phyloP scores from a whole-genome alignment of 1,140 invertebrate genomes.

The Heliconius congener region DNA sequence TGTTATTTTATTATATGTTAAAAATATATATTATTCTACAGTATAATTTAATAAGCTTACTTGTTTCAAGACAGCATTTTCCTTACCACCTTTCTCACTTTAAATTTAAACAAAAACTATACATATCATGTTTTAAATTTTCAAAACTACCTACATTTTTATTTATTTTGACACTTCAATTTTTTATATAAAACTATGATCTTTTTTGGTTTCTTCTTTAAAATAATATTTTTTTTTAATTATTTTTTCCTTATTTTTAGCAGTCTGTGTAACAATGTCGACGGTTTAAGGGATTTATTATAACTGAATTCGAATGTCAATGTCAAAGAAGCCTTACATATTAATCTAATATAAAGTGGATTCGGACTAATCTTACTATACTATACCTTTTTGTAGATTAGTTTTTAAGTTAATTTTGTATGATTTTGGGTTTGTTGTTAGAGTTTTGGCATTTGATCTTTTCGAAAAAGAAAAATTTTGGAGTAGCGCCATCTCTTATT shows the following conservation, averaged over 20 bases:
- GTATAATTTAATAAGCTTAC: neutral
- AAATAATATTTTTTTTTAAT: neutral
- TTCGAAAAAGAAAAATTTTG: too few relatives aligned
- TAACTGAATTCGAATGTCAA: conserved; percentile 15
- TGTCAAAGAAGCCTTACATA: conserved; percentile 29
- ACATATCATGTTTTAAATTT: neutral
- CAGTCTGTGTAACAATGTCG: neutral
- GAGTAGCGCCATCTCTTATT: too few relatives aligned
- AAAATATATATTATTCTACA: too few relatives aligned
- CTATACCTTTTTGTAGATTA: neutral
- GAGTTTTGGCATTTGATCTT: too few relatives aligned
- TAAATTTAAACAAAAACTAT: neutral
- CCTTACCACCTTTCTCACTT: neutral
- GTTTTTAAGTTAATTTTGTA: neutral
- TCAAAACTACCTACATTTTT: neutral
- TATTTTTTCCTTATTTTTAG: neutral
- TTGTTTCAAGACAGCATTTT: neutral
- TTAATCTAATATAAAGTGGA: conserved; percentile 11
- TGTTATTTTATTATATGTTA: too few relatives aligned
- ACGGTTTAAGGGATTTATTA: neutral
- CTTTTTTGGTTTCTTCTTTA: neutral
- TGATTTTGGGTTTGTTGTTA: neutral
- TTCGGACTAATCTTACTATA: neutral
- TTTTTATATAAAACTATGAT: neutral
- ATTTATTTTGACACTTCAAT: neutral